Evolutionary conservation across 2,113 vertebrate genomes (phyloP).

Genomic region (Heterochromis multidens): DNA sequence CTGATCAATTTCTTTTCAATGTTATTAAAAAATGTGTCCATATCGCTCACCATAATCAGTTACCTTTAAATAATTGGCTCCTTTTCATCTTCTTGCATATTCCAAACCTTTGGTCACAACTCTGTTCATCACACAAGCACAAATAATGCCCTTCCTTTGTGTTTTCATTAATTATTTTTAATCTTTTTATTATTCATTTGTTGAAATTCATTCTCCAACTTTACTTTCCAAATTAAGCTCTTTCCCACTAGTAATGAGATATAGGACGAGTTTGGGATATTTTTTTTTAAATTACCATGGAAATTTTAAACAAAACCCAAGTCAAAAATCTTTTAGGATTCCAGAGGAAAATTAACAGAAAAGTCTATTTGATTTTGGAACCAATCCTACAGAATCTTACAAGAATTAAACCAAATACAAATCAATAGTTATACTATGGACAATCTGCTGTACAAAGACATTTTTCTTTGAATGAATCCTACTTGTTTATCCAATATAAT

Average conservation of each 20-base stretch:
- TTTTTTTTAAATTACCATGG: too few relatives aligned
- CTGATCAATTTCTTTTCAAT: neutral
- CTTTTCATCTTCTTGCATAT: neutral
- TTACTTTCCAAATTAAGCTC: neutral
- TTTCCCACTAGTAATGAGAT: too few relatives aligned
- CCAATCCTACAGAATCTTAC: neutral
- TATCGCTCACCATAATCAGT: neutral
- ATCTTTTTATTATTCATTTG: neutral
- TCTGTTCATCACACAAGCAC: neutral
- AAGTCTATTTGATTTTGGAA: neutral
- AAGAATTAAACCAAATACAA: neutral
- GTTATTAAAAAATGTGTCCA: neutral
- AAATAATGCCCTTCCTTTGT: neutral
- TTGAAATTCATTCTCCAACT: neutral
- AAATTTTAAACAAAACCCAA: neutral
- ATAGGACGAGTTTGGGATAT: too few relatives aligned
- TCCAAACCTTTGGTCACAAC: neutral
- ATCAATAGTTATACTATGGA: neutral
- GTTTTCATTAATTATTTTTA: neutral
- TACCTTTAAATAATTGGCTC: neutral
- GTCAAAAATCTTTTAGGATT: neutral
- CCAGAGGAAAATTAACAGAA: neutral
- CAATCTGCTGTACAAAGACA: neutral
- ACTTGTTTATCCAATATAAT: neutral
- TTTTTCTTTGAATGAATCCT: neutral